Conservation (phyloP, 2,888 invertebrate genomes). For the Blastobasis adustella region DNA sequence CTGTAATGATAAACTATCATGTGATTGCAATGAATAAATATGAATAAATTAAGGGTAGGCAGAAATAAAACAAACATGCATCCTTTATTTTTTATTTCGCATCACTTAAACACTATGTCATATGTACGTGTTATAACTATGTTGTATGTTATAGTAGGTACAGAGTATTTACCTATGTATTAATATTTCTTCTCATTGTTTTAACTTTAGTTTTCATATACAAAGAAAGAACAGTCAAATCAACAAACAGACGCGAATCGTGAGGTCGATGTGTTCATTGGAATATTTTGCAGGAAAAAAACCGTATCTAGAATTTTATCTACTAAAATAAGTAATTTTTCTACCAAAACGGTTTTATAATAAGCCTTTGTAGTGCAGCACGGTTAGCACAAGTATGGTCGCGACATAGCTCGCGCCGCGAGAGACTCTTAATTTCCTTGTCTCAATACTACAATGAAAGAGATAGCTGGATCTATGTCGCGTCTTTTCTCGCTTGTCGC, state of each 20-base stretch:
- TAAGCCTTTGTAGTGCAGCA: neutral
- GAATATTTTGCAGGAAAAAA: neutral
- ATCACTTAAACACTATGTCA: slow-evolving; percentile 48
- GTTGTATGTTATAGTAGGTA: slow-evolving; percentile 52
- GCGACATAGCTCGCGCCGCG: no score
- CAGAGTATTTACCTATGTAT: slow-evolving; percentile 44
- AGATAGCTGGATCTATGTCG: no score
- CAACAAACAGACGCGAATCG: slow-evolving; percentile 4
- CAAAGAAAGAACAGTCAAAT: slow-evolving; percentile 9
- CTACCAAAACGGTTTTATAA: neutral
- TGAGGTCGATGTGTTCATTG: neutral
- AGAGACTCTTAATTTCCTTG: no score
- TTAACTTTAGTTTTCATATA: slow-evolving; percentile 7
- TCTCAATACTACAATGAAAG: no score
- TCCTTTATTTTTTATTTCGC: slow-evolving; percentile 45
- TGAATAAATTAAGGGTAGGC: no score
- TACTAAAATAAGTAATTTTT: neutral
- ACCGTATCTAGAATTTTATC: neutral
- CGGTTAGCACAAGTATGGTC: no score
- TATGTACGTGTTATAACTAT: slow-evolving; percentile 43
- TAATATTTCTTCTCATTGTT: slow-evolving; percentile 22
- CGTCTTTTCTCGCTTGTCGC: no score
- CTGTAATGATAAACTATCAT: no score
- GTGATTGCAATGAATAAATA: no score
- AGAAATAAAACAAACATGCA: slow-evolving; percentile 41